phyloP scores from a whole-genome alignment of 1,140 invertebrate genomes.

The Drosophila saltans region DNA sequence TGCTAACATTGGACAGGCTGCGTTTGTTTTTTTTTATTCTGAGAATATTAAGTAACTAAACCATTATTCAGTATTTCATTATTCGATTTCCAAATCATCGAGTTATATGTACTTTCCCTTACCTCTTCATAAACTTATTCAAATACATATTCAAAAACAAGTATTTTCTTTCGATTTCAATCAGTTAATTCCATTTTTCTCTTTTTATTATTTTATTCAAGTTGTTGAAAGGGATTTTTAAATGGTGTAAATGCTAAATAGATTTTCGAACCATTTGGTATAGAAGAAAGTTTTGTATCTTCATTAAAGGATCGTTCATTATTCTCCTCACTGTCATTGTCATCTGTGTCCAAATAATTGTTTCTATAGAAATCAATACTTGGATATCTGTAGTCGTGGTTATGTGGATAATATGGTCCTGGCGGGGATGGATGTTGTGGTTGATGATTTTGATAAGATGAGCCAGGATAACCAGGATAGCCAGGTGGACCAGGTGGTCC shows the following conservation, averaged over 20 bases:
- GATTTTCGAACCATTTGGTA: conserved; percentile 16
- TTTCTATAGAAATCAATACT: conserved; percentile 48
- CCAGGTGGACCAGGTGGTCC: conserved; percentile 67
- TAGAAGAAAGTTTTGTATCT: conserved; percentile 3
- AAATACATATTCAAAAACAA: not conserved
- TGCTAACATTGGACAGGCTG: conserved; percentile 55
- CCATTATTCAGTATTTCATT: too few relatives aligned
- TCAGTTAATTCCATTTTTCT: not conserved
- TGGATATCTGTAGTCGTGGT: conserved; percentile 36
- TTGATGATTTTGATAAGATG: conserved; percentile 41
- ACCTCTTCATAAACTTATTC: too few relatives aligned
- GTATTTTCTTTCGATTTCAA: not conserved
- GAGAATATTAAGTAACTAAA: too few relatives aligned
- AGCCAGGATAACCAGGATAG: conserved; percentile 49
- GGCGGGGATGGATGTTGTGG: conserved; percentile 16
- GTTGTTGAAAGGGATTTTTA: conserved; percentile 30
- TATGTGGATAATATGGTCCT: not conserved
- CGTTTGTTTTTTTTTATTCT: too few relatives aligned
- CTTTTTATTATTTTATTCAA: not conserved
- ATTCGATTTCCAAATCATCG: too few relatives aligned
- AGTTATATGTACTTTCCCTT: too few relatives aligned
- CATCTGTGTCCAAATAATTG: not conserved
- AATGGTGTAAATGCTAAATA: conserved; percentile 35
- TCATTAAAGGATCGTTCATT: conserved; percentile 28
- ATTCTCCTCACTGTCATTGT: conserved; percentile 13